phyloP scores from a whole-genome alignment of 2,797 vertebrate genomes.

The Lutjanus campechanus region DNA sequence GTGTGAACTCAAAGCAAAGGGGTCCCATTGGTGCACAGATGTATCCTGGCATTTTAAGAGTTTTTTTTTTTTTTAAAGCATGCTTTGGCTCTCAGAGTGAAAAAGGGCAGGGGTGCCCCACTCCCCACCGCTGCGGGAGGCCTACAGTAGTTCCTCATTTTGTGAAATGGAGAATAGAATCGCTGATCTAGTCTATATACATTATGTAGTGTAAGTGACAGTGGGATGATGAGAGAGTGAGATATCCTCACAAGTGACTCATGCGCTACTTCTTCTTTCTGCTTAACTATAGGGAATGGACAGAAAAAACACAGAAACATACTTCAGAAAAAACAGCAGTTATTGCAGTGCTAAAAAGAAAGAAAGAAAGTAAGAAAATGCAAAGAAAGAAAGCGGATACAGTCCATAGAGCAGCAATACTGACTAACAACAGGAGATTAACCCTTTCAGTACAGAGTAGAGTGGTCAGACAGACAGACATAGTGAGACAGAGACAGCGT shows the following conservation, averaged over 20 bases:
- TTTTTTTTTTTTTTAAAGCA: background rate
- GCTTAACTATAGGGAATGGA: background rate
- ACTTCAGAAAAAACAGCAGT: no score
- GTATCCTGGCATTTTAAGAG: background rate
- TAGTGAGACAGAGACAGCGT: conserved; percentile 32
- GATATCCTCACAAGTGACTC: background rate
- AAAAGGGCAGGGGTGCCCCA: background rate
- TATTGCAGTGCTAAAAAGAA: background rate
- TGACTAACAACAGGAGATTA: conserved; percentile 63
- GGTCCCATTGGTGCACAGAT: conserved; percentile 6
- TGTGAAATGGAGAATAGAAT: background rate
- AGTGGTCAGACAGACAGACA: conserved; percentile 42
- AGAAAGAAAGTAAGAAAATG: conserved; percentile 1
- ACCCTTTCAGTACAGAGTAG: conserved; percentile 53
- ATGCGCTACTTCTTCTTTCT: background rate
- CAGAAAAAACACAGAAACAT: background rate
- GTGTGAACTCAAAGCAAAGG: background rate
- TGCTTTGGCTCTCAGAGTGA: background rate
- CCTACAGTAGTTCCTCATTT: conserved; percentile 25
- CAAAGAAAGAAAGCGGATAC: background rate
- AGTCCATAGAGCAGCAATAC: conserved; percentile 2
- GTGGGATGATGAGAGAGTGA: background rate
- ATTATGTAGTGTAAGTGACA: background rate
- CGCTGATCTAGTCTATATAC: conserved; percentile 1
- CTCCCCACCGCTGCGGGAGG: background rate